These are phyloP conservation scores for Eospalax fontanierii DNA, from an alignment of 2,797 vertebrate genomes.

Conservation along the genomic window DNA sequence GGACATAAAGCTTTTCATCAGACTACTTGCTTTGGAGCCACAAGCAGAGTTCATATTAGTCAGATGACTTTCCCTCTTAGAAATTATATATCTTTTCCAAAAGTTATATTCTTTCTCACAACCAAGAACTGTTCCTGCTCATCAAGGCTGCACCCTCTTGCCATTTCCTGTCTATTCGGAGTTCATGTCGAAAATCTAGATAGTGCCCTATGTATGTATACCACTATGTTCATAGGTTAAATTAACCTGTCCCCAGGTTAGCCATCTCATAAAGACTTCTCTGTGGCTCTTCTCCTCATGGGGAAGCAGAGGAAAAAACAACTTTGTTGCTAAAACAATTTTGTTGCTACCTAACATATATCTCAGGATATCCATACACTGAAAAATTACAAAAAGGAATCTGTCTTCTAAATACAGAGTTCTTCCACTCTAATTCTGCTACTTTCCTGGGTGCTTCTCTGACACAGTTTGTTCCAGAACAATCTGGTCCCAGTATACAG, in stretches of 20 bases:
- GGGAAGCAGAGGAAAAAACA: background rate
- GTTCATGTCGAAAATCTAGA: background rate
- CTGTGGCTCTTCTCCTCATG: background rate
- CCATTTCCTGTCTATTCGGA: background rate
- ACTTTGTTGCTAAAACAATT: conserved; percentile 11
- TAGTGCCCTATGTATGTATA: background rate
- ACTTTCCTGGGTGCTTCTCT: background rate
- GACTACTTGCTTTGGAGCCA: conserved; percentile 38
- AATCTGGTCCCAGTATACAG: background rate
- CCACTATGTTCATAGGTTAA: conserved; percentile 18
- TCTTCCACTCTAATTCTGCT: background rate
- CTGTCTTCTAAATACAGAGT: background rate
- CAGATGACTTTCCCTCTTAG: conserved; percentile 3
- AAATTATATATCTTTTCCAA: background rate
- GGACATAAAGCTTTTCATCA: background rate
- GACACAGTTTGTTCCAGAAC: background rate
- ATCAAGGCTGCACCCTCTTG: background rate
- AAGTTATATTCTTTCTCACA: conserved; percentile 34
- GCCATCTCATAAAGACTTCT: background rate
- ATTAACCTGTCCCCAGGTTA: background rate
- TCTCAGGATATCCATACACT: background rate
- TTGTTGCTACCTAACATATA: background rate
- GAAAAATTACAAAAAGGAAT: conserved; percentile 30
- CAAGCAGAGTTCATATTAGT: conserved; percentile 9
- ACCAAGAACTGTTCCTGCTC: conserved; percentile 16